Percentiles rank a stretch among this genome's conserved stretches.
These are phyloP conservation scores for Amaurobius ferox DNA, from an alignment of 2,888 invertebrate genomes.

Conservation along the genomic window DNA sequence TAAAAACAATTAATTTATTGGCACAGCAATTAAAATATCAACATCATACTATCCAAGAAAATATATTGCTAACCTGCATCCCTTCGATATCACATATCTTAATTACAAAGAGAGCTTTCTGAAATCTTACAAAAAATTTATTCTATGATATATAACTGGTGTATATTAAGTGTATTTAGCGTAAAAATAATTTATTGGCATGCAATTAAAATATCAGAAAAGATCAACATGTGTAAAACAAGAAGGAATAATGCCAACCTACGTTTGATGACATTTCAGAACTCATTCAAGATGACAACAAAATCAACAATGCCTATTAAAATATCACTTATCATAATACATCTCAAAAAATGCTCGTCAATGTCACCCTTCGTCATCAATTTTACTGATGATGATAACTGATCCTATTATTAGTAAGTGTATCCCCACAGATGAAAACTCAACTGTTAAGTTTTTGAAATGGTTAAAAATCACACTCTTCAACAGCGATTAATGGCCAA, in stretches of 20 bases:
- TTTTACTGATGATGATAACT: conserved; percentile 48
- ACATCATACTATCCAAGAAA: no score
- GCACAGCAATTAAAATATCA: no score
- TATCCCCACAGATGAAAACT: conserved; percentile 33
- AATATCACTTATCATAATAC: conserved; percentile 62
- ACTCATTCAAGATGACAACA: conserved; percentile 47
- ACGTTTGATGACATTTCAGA: conserved; percentile 42
- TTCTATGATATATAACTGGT: no score
- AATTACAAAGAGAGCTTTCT: no score
- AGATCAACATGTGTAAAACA: neutral
- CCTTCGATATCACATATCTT: no score
- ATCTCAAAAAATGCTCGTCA: conserved; percentile 51
- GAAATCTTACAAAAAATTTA: no score
- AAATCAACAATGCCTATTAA: conserved; percentile 46
- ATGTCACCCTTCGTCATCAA: conserved; percentile 67
- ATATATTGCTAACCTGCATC: no score
- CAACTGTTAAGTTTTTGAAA: conserved; percentile 59
- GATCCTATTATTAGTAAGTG: conserved; percentile 50
- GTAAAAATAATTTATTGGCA: no score
- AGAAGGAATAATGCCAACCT: conserved; percentile 38
- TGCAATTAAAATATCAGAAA: conserved; percentile 17
- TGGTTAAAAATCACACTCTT: no score
- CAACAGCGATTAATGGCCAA: no score
- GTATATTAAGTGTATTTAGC: no score
- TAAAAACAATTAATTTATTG: no score